phyloP scores from a whole-genome alignment of 2,888 invertebrate species.

The Emesis russula region DNA sequence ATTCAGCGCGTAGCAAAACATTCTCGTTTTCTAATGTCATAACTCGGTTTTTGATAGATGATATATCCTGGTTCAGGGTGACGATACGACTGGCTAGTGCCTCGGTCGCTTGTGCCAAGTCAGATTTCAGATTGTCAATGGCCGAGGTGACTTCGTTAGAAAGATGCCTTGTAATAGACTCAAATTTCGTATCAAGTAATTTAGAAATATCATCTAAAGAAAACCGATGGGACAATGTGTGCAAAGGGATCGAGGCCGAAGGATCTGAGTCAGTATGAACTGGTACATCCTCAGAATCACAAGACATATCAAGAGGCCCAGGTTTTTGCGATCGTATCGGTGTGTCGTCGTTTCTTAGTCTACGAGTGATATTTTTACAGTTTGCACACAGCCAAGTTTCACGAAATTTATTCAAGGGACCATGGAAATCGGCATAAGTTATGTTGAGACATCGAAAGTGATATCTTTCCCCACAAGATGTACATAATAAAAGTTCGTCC shows the following conservation, averaged over 20 bases:
- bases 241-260: not conserved
- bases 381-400: not conserved
- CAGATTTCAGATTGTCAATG: not conserved
- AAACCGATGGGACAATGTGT: not conserved
- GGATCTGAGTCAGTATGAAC: not conserved
- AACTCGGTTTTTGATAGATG: not conserved
- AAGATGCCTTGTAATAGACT: not conserved
- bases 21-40: not conserved
- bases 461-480: not conserved
- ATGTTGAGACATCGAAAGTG: slow-evolving; percentile 9
- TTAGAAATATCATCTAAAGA: slow-evolving; percentile 10
- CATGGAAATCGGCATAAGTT: not conserved
- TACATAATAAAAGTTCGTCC: not conserved
- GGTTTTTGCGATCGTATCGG: not conserved
- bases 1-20: not conserved
- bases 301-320: not conserved
- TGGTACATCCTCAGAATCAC: not conserved
- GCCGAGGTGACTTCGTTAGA: not conserved
- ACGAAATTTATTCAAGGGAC: not conserved
- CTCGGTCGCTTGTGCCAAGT: not conserved
- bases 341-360: not conserved
- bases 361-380: slow-evolving; percentile 12
- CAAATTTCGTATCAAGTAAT: not conserved
- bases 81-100: not conserved
- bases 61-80: not conserved